A percentile compares a stretch with the other conserved stretches of the same genome.
phyloP scores from a whole-genome alignment of 2,113 vertebrate genomes.

The Ailuropoda melanoleuca region DNA sequence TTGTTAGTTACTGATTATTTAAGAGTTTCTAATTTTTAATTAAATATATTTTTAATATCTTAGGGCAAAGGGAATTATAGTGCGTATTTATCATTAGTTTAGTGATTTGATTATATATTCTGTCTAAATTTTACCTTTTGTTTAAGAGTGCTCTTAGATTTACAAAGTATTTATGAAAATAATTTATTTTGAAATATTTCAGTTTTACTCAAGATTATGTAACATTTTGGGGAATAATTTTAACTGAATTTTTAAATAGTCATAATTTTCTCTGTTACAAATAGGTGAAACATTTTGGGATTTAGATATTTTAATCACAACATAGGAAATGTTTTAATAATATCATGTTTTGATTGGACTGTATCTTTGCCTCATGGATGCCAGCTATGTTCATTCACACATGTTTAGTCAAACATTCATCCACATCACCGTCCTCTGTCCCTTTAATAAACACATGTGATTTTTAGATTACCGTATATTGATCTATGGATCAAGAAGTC shows the following conservation, averaged over 20 bases:
- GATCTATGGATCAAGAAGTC: background rate
- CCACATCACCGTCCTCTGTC: background rate
- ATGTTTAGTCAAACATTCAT: background rate
- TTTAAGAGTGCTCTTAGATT: background rate
- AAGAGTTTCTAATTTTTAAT: background rate
- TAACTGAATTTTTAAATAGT: background rate
- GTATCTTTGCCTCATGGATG: background rate
- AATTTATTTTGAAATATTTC: constrained; percentile 9
- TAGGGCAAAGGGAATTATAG: background rate
- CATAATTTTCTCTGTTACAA: background rate
- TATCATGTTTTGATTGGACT: background rate
- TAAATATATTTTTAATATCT: background rate
- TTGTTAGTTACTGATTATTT: background rate
- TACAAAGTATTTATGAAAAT: constrained; percentile 12
- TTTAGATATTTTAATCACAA: background rate
- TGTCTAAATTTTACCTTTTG: background rate
- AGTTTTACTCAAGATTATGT: background rate
- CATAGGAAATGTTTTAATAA: background rate
- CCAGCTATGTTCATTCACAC: background rate
- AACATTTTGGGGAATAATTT: constrained; percentile 5
- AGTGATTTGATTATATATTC: background rate
- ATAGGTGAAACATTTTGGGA: background rate
- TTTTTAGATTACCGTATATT: background rate
- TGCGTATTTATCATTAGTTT: background rate
- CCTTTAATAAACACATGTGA: background rate